Evolutionary conservation across 2,888 invertebrate species (phyloP), one percentile per base, ranked within the genome.

Genomic region (Chalcosyrphus nemorum): DNA sequence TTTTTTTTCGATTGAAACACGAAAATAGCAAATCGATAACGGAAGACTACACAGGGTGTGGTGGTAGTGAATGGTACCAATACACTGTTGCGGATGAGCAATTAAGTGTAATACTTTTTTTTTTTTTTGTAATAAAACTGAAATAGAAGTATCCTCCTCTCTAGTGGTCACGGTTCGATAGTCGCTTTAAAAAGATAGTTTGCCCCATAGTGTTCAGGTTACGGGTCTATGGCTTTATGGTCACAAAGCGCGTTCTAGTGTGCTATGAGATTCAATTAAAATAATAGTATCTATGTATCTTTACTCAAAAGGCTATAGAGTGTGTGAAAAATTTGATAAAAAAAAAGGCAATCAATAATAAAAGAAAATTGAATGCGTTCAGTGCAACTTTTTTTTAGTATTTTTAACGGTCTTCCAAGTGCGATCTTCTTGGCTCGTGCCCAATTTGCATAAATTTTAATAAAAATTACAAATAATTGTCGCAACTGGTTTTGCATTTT

Each of bases 51-150:
- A 52, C 47, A 52, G 59, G 78, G 84, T 80, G 84, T 80, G 84
- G 74, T 75, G 52, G 57, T 19, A 6, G 54, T 65, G 70, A 80
- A 80, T 75, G 74, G 74, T 80, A 75, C 74, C 84, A 45, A 84
- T 84, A 84, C 59, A 74, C 78, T 78, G 84, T 80, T 80, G 80
- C 84, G 84, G 84, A 84, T 84, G 84, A 84, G 80, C 65, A 80
- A 80, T 57, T 80, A 17, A 75, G 43, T 84, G 63, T 70, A 84
- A 84, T 84, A 80, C 24, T 7, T 57, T 52, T 50, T 52, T 29
- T 29, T 43, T 43, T 61, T 76, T 24, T 13, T 71, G 9, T 61
- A 68, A 63, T 56, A 11, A 27, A 74, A 50, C 59, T 78, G 29
- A 29, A 56, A 41, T 59, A 43, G 56, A 70, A 65, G 47, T 47